Evolutionary conservation across 1,140 invertebrate species (phyloP).

Genomic region (Drosophila takahashii): DNA sequence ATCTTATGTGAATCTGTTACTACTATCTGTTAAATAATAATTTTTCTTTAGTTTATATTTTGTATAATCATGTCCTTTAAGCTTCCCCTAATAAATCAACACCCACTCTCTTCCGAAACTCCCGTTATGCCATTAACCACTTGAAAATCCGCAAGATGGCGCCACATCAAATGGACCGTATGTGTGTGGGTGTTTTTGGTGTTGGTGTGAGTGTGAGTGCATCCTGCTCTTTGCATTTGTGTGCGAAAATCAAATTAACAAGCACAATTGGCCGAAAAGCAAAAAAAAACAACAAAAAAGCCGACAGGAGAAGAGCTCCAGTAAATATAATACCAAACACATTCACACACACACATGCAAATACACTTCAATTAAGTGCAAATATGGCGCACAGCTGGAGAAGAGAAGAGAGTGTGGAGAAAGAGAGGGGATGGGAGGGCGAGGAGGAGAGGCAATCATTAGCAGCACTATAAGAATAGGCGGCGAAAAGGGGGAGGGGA

Average conservation of each 20-base stretch:
- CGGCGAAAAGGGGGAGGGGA: background rate
- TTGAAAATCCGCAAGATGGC: conserved; percentile 72
- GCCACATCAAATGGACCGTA: conserved; percentile 15
- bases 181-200: conserved; percentile 3
- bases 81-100: conserved; percentile 5
- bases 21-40: too few species aligned
- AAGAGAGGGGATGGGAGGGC: background rate
- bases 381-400: conserved; percentile 70
- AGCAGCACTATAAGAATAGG: conserved; percentile 65
- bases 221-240: conserved; percentile 25
- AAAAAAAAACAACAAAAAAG: conserved; percentile 14
- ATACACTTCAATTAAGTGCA: conserved; percentile 78
- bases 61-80: background rate
- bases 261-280: conserved; percentile 77
- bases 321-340: conserved; percentile 56
- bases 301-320: conserved; percentile 14
- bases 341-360: conserved; percentile 28
- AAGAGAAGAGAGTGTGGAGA: background rate
- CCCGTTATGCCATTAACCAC: conserved; percentile 41
- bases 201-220: conserved; percentile 15
- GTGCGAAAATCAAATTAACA: conserved; percentile 78
- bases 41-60: too few species aligned
- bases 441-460: conserved; percentile 72
- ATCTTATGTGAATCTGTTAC: too few species aligned
- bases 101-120: background rate